Conservation (phyloP, 2,888 invertebrate genomes). For the Flabesymbios commensalis region DNA sequence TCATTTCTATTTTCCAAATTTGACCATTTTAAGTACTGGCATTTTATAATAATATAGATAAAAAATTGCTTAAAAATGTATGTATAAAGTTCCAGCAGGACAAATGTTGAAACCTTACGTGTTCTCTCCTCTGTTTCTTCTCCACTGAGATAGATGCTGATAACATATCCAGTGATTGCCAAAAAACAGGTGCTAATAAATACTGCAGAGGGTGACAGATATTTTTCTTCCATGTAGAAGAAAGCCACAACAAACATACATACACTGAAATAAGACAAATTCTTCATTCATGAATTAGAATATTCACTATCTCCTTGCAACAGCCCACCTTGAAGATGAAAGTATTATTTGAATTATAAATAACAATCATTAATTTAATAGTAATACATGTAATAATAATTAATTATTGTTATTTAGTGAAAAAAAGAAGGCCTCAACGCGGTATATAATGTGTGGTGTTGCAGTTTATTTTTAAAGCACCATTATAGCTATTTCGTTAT, state of each 20-base stretch:
- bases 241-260: slow-evolving; percentile 56
- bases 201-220: slow-evolving; percentile 46
- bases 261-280: slow-evolving; percentile 51
- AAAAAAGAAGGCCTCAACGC: too few relatives aligned
- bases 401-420: too few relatives aligned
- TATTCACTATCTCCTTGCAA: too few relatives aligned
- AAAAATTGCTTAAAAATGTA: neutral
- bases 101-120: slow-evolving; percentile 5
- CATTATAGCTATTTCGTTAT: too few relatives aligned
- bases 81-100: too few relatives aligned
- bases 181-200: slow-evolving; percentile 49
- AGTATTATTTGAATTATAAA: too few relatives aligned
- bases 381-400: too few relatives aligned
- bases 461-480: too few relatives aligned
- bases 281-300: too few relatives aligned
- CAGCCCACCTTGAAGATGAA: too few relatives aligned
- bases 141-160: slow-evolving; percentile 33
- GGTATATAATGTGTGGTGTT: too few relatives aligned
- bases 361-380: too few relatives aligned
- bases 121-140: neutral
- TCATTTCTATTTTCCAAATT: neutral
- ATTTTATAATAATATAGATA: neutral
- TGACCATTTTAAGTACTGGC: neutral
- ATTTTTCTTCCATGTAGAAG: slow-evolving; percentile 51
- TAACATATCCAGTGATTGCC: slow-evolving; percentile 51